phyloP scores from a whole-genome alignment of 2,888 invertebrate species.

The Troides aeacus region DNA sequence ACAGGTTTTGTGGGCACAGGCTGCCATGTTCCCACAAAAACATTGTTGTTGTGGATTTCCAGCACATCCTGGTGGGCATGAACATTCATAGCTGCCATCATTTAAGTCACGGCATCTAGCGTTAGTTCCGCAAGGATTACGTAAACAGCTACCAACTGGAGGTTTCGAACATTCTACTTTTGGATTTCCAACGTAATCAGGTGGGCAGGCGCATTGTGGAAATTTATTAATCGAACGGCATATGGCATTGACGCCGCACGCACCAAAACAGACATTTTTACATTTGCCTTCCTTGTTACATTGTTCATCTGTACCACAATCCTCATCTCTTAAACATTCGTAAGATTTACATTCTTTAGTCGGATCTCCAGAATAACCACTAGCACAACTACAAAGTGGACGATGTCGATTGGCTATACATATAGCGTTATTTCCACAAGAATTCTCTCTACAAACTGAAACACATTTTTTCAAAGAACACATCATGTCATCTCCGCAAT shows the following conservation, averaged over 20 bases:
- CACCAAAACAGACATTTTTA: constrained; percentile 89
- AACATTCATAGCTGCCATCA: constrained; percentile 89
- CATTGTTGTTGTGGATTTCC: constrained; percentile 91
- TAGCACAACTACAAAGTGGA: constrained; percentile 92
- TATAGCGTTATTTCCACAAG: constrained; percentile 90
- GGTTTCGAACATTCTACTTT: constrained; percentile 86
- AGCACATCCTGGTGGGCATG: constrained; percentile 88
- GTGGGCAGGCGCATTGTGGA: constrained; percentile 91
- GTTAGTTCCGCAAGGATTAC: constrained; percentile 91
- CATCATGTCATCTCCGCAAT: constrained; percentile 88
- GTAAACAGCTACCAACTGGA: constrained; percentile 86
- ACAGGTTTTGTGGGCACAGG: constrained; percentile 89
- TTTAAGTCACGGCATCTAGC: constrained; percentile 89
- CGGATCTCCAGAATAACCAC: constrained; percentile 91
- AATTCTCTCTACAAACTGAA: constrained; percentile 84
- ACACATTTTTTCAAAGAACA: constrained; percentile 85
- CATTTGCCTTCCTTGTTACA: constrained; percentile 86
- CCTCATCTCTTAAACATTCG: constrained; percentile 87
- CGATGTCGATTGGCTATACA: constrained; percentile 90
- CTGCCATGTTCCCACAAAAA: constrained; percentile 86
- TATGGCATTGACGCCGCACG: constrained; percentile 91
- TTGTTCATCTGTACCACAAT: constrained; percentile 88
- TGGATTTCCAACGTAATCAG: constrained; percentile 90
- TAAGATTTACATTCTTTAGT: constrained; percentile 86
- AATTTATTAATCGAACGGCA: constrained; percentile 88